phyloP scores from a whole-genome alignment of 2,888 invertebrate species.

The Lithosia quadra region DNA sequence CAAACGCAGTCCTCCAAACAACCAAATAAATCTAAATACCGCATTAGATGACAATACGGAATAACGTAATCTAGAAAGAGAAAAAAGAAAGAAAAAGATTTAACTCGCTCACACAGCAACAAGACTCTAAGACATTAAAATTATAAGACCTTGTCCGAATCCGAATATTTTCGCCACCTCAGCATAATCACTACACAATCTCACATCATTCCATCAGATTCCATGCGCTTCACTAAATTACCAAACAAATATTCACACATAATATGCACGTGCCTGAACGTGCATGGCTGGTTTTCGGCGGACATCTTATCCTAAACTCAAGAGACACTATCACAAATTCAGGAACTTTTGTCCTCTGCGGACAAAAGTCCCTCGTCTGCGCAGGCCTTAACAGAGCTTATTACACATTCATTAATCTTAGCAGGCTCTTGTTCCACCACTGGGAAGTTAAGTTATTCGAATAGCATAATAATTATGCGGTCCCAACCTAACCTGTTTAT shows the following conservation, averaged over 20 bases:
- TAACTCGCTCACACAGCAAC: no score
- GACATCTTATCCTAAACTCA: not conserved
- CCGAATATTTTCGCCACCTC: no score
- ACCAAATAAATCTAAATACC: not conserved
- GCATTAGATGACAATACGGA: not conserved
- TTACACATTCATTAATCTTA: conserved; percentile 7
- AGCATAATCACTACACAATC: no score
- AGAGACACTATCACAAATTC: no score
- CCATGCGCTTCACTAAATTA: no score
- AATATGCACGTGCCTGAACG: not conserved
- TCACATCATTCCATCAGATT: no score
- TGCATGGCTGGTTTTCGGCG: not conserved
- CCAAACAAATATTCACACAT: not conserved
- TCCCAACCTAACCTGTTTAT: not conserved
- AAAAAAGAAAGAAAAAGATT: rapidly evolving
- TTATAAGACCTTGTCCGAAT: no score
- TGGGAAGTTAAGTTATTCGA: not conserved
- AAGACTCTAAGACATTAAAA: no score
- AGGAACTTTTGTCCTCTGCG: not conserved
- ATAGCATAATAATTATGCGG: conserved; percentile 8
- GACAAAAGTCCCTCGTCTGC: not conserved
- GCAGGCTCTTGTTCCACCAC: not conserved
- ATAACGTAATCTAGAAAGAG: no score
- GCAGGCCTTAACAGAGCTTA: not conserved
- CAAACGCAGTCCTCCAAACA: no score